Base-by-base conservation (phyloP, 2,888 invertebrate genomes). In the Proisotoma minuta region DNA sequence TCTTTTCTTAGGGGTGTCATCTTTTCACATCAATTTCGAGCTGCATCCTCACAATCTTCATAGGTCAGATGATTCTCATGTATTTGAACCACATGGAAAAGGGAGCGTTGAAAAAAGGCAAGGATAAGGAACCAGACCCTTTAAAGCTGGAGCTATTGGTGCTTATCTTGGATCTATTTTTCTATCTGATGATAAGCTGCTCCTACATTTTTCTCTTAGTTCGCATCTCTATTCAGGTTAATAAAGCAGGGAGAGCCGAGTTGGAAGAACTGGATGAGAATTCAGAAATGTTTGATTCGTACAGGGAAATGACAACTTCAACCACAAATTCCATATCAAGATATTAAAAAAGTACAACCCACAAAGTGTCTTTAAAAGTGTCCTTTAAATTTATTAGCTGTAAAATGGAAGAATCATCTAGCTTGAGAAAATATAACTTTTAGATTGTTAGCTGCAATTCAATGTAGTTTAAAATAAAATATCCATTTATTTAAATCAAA, bases 31-130 rank as follows among this genome's bases (percentile, higher is more conserved):
- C 63, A 28, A 3, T 63, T 1, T 43, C 59, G 22, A 59, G 59
- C 24, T 63, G 59, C 40, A 50, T 43, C 2, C 57, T 63, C 2
- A 51, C 63, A 3, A 1, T 63, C 2, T 60, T 63, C 23, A 59
- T 63, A 10, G 63, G 63, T 10, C 59, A 63, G 22, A 22, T 63
- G 28, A 63, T 63, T 26, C 28, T 63, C 27, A 59, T 63, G 63
- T 63, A 63, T 49, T 59, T 63, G 8, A 52, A 63, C 39, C 59
- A 57, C 52, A 63, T 63, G 63, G 63, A 63, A 51, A 50, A 43
- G 18, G 43, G 43, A 5, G 43, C 4, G 10, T 15, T 15, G 5
- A n/a, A n/a, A n/a, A n/a, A n/a, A n/a, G 34, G 34, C 8, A 34
- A 34, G 8, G 18, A 15, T 4, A 4, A n/a, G 18, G 18, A 15